Evolutionary conservation across 2,113 vertebrate genomes (phyloP).

Genomic region (Bucco capensis): DNA sequence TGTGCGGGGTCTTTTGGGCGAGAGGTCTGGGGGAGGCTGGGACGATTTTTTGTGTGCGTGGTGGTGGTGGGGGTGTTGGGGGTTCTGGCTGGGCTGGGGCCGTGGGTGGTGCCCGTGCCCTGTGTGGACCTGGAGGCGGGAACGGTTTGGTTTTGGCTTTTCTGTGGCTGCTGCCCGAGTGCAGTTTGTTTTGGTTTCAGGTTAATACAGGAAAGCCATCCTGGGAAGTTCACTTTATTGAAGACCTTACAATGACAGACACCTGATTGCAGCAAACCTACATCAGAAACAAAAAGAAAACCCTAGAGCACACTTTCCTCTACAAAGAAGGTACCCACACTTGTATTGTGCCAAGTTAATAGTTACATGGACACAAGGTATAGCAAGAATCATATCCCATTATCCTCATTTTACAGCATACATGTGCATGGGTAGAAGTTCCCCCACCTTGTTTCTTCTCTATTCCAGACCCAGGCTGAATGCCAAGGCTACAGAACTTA

Average conservation of each 20-base stretch:
- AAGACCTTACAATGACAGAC: not conserved
- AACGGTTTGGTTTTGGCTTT: no score
- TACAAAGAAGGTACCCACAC: not conserved
- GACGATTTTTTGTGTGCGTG: no score
- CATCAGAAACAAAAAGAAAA: not conserved
- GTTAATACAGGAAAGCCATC: not conserved
- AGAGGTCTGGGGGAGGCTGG: no score
- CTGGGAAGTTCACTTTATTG: not conserved
- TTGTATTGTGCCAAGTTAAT: not conserved
- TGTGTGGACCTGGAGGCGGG: no score
- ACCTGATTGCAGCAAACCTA: not conserved
- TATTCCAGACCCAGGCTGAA: not conserved
- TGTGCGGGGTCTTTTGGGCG: no score
- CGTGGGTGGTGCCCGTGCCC: no score
- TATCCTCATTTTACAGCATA: not conserved
- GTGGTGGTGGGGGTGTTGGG: no score
- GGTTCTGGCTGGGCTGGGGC: no score
- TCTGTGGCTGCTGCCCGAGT: no score
- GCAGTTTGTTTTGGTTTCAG: no score
- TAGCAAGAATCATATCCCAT: not conserved
- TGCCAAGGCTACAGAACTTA: not conserved
- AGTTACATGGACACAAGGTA: not conserved
- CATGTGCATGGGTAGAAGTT: not conserved
- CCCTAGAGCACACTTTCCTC: not conserved
- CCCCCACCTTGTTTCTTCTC: not conserved